Conservation (phyloP, 2,797 vertebrate species). For the Sylvia borin region DNA sequence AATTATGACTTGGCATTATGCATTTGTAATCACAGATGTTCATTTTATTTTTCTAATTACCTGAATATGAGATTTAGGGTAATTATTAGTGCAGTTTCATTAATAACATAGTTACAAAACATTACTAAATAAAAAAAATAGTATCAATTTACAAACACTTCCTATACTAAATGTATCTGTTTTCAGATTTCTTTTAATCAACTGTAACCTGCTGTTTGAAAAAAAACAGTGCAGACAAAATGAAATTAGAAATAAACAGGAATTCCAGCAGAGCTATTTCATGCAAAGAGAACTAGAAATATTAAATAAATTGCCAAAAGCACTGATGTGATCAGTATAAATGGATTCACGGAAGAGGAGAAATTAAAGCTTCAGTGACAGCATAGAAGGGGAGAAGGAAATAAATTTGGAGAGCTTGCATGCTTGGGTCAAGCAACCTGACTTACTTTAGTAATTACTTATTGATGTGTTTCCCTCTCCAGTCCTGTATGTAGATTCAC, state of each 20-base stretch:
- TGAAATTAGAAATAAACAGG: conserved; percentile 69
- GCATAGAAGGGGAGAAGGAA: not conserved
- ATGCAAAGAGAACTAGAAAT: conserved; percentile 47
- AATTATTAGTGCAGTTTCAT: conserved; percentile 67
- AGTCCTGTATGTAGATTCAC: conserved; percentile 13
- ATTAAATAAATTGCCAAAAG: conserved; percentile 50
- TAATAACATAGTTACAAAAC: conserved; percentile 54
- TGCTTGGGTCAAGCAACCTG: conserved; percentile 20
- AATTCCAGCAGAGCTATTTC: conserved; percentile 68
- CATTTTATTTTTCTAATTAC: conserved; percentile 72
- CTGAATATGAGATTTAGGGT: conserved; percentile 48
- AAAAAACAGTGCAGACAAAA: conserved; percentile 41
- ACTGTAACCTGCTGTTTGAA: conserved; percentile 51
- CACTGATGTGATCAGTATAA: conserved; percentile 38
- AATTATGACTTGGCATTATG: conserved; percentile 65
- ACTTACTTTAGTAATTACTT: conserved; percentile 27
- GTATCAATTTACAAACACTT: conserved; percentile 11
- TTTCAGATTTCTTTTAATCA: conserved; percentile 70
- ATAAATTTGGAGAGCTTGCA: conserved; percentile 12
- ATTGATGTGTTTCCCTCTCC: not conserved
- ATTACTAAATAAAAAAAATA: conserved; percentile 15
- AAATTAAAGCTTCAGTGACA: conserved; percentile 52
- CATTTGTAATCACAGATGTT: conserved; percentile 72
- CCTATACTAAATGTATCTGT: conserved; percentile 34
- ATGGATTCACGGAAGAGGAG: conserved; percentile 7